Conservation (phyloP, 2,888 invertebrate genomes). For the Parochlus steinenii region DNA sequence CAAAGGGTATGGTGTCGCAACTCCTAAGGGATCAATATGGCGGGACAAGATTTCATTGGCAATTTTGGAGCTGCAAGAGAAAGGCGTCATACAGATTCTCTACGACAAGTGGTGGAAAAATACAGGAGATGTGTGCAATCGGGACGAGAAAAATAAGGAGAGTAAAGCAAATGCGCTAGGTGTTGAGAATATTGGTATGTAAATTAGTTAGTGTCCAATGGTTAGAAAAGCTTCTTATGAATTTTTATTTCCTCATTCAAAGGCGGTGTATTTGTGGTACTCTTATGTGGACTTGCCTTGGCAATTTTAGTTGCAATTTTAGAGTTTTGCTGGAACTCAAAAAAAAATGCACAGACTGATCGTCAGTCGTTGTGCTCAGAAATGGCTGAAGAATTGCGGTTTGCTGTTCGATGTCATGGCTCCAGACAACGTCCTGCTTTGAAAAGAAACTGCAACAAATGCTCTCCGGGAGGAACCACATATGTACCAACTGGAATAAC, state of each 20-base stretch:
- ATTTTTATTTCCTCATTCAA: conserved; percentile 18
- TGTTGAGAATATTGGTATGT: conserved; percentile 59
- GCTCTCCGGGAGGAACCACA: conserved; percentile 44
- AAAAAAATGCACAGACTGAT: conserved; percentile 70
- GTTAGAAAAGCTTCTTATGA: not conserved
- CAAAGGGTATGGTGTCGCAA: conserved; percentile 89
- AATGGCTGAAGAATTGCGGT: conserved; percentile 83
- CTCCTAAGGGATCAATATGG: conserved; percentile 91
- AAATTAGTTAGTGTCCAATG: not conserved
- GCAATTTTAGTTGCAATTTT: conserved; percentile 84
- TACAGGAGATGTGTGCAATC: conserved; percentile 76
- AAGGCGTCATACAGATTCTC: conserved; percentile 79
- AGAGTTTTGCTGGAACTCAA: conserved; percentile 90
- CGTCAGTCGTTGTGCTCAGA: conserved; percentile 82
- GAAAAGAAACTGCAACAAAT: conserved; percentile 57
- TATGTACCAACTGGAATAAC: conserved; percentile 50
- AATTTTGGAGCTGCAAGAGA: conserved; percentile 87
- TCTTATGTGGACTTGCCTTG: conserved; percentile 78
- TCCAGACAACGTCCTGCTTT: conserved; percentile 67
- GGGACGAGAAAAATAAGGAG: conserved; percentile 76
- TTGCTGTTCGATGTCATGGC: conserved; percentile 76
- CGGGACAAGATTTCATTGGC: conserved; percentile 92
- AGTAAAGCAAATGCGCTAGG: conserved; percentile 87
- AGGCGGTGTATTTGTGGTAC: conserved; percentile 94
- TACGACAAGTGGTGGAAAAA: conserved; percentile 99